Conservation (phyloP, 2,113 vertebrate genomes). For the Mormyrus lacerda region DNA sequence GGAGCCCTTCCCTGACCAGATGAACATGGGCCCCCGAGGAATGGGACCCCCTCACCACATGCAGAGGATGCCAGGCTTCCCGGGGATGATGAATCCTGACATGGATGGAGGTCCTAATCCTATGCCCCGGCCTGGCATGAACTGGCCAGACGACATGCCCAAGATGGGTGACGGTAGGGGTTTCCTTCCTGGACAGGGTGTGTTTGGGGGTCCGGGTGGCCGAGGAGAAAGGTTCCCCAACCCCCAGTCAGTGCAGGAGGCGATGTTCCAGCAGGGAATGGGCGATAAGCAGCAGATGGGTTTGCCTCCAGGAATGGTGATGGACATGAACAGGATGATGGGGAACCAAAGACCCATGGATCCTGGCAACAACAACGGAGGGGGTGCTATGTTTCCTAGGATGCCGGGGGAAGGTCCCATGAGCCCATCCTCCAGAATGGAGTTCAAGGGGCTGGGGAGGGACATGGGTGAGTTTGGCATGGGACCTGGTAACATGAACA, state of each 20-base stretch:
- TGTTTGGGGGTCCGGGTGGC: constrained; percentile 87
- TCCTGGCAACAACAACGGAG: constrained; percentile 70
- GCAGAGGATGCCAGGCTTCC: constrained; percentile 87
- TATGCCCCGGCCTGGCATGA: constrained; percentile 76
- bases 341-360: constrained; percentile 86
- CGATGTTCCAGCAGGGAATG: constrained; percentile 91
- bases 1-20: constrained; percentile 84
- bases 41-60: constrained; percentile 83
- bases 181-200: constrained; percentile 82
- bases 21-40: constrained; percentile 83
- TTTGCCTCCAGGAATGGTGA: constrained; percentile 80
- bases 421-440: constrained; percentile 88
- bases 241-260: constrained; percentile 85
- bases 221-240: constrained; percentile 91
- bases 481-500: constrained; percentile 73
- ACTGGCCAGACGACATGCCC: constrained; percentile 93
- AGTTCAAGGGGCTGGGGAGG: constrained; percentile 74
- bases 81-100: constrained; percentile 92
- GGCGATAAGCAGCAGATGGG: constrained; percentile 85
- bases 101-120: constrained; percentile 84
- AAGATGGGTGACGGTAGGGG: constrained; percentile 86
- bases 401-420: constrained; percentile 87
- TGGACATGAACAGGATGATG: constrained; percentile 92
- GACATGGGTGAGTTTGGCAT: constrained; percentile 86
- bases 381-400: constrained; percentile 81